phyloP scores from a whole-genome alignment of 2,888 invertebrate genomes.

The Vanessa cardui region DNA sequence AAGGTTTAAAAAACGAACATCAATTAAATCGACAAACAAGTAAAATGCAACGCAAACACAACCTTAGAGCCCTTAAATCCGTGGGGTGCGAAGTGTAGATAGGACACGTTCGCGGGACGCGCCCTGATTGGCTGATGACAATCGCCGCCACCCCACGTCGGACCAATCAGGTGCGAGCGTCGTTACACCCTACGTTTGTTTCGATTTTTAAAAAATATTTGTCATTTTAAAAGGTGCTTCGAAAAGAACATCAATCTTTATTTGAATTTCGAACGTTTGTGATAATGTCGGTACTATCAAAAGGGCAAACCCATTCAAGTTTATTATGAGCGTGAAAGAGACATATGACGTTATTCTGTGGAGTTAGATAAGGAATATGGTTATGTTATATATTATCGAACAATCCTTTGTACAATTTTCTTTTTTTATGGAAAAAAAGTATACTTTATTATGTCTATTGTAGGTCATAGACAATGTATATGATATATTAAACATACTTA shows the following conservation, averaged over 20 bases:
- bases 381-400: too few relatives aligned
- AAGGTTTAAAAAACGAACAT: constrained; percentile 48
- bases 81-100: constrained; percentile 67
- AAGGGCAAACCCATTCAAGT: not conserved
- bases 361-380: too few relatives aligned
- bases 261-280: constrained; percentile 4
- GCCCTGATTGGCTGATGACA: constrained; percentile 57
- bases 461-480: too few relatives aligned
- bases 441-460: too few relatives aligned
- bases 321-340: too few relatives aligned
- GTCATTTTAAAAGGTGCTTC: not conserved
- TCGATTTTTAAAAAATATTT: constrained; percentile 53
- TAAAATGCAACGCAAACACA: constrained; percentile 78
- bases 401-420: too few relatives aligned
- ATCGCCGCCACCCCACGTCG: constrained; percentile 53
- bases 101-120: constrained; percentile 64
- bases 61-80: constrained; percentile 66
- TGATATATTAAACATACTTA: too few relatives aligned
- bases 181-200: constrained; percentile 40
- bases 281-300: not conserved
- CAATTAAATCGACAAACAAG: constrained; percentile 68
- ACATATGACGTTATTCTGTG: too few relatives aligned
- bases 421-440: too few relatives aligned
- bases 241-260: constrained; percentile 21
- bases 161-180: constrained; percentile 51